Conservation (phyloP, 2,113 vertebrate species). For the Typhlomys cinereus region DNA sequence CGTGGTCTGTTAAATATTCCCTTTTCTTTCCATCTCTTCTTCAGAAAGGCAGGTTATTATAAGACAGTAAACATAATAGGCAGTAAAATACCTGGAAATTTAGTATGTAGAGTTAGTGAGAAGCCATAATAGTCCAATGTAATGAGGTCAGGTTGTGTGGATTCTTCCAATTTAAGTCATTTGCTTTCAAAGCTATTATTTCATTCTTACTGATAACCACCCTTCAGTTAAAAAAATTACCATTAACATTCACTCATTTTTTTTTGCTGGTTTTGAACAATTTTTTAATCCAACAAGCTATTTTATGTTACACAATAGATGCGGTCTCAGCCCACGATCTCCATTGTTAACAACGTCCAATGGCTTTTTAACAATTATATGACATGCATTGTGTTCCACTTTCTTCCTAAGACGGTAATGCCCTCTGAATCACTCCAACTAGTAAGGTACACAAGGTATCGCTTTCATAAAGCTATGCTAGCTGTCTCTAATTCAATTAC, state of each 20-base stretch:
- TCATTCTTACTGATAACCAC: constrained; percentile 76
- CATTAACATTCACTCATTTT: constrained; percentile 72
- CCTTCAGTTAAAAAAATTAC: constrained; percentile 73
- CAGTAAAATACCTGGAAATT: constrained; percentile 73
- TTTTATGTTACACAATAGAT: constrained; percentile 77
- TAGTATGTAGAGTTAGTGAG: constrained; percentile 43
- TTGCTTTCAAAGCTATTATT: constrained; percentile 77
- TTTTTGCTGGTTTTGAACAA: constrained; percentile 74
- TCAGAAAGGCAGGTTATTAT: constrained; percentile 43
- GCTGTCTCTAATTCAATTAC: constrained; percentile 74
- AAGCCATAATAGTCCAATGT: constrained; percentile 64
- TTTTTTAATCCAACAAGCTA: constrained; percentile 80
- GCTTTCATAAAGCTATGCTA: constrained; percentile 67
- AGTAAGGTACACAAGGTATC: constrained; percentile 65
- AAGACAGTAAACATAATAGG: constrained; percentile 58
- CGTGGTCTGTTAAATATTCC: constrained; percentile 44
- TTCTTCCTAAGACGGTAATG: constrained; percentile 69
- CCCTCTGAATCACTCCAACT: constrained; percentile 66
- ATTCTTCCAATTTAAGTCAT: constrained; percentile 71
- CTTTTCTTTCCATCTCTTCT: constrained; percentile 41
- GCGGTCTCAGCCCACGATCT: constrained; percentile 75
- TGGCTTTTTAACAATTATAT: constrained; percentile 75
- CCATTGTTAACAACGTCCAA: constrained; percentile 75
- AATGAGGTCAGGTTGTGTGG: constrained; percentile 68
- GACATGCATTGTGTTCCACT: constrained; percentile 67